Percentiles rank a stretch among this genome's conserved stretches.
Evolutionary conservation across 2,113 vertebrate genomes (phyloP).

Genomic region (Paramormyrops kingsleyae): DNA sequence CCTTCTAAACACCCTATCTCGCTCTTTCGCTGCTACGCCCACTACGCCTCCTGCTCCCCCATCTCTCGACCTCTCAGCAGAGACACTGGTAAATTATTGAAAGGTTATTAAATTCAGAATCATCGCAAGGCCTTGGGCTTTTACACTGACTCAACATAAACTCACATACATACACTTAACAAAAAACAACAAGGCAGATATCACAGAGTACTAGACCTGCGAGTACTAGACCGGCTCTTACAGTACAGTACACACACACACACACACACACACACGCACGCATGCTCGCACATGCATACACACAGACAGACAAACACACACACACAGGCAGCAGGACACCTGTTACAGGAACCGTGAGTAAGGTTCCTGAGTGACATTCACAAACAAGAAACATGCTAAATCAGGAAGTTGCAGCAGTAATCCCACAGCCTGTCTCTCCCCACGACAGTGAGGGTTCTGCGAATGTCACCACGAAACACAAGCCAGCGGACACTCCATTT

Average conservation of each 20-base stretch:
- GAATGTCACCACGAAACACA: neutral
- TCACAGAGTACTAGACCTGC: neutral
- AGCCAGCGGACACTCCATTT: neutral
- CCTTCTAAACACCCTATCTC: slow-evolving; percentile 31
- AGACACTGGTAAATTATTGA: slow-evolving; percentile 35
- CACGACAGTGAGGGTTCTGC: neutral
- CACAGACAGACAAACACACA: neutral
- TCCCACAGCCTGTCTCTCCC: neutral
- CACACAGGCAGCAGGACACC: neutral
- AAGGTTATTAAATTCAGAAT: slow-evolving; percentile 35
- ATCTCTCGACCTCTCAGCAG: slow-evolving; percentile 2
- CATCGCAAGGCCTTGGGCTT: slow-evolving; percentile 17
- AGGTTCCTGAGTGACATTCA: neutral
- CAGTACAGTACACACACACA: neutral
- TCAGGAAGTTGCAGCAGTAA: neutral
- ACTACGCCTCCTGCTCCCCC: slow-evolving; percentile 22
- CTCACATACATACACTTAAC: neutral
- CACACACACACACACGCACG: neutral
- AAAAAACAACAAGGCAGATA: neutral
- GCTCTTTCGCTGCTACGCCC: slow-evolving; percentile 34
- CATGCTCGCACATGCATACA: neutral
- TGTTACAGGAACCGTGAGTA: neutral
- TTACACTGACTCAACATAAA: slow-evolving; percentile 18
- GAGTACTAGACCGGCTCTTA: neutral
- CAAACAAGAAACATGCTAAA: neutral